Evolutionary conservation across 2,113 vertebrate species (phyloP).

Genomic region (Myotis brandtii): DNA sequence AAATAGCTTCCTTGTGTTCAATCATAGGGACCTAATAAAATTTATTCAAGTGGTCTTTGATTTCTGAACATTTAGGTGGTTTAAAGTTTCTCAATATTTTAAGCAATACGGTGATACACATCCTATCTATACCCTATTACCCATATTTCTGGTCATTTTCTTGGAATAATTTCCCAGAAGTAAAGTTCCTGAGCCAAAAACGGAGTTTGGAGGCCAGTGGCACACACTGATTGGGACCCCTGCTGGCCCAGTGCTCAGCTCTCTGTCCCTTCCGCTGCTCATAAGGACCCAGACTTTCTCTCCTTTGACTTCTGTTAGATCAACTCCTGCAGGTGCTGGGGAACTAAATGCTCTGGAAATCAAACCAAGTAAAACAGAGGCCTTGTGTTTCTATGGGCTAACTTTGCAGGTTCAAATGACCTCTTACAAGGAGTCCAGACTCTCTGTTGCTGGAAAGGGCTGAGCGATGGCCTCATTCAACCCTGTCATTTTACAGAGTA

Average conservation of each 20-base stretch:
- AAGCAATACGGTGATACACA: not conserved
- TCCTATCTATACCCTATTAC: not conserved
- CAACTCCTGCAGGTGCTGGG: not conserved
- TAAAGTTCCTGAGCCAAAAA: not conserved
- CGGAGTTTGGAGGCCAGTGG: rapidly evolving
- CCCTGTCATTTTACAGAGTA: not conserved
- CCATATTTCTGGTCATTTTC: not conserved
- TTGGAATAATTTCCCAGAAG: not conserved
- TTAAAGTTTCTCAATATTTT: constrained; percentile 4
- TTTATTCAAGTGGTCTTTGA: not conserved
- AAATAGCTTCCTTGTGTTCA: not conserved
- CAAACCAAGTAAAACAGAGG: not conserved
- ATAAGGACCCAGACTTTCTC: not conserved
- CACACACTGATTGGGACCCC: rapidly evolving
- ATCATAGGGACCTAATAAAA: not conserved
- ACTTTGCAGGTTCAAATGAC: not conserved
- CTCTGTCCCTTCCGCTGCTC: not conserved
- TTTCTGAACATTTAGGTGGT: not conserved
- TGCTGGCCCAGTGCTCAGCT: rapidly evolving
- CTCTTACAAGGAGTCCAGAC: not conserved
- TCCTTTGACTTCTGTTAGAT: not conserved
- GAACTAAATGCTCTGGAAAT: not conserved
- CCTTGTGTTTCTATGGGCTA: not conserved
- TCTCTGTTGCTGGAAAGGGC: not conserved
- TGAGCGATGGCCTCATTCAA: not conserved